Evolutionary conservation across 92 coral and sea anemone genomes (phyloP), one percentile per base, ranked within the genome.

Genomic region (Meandrina meandrites): DNA sequence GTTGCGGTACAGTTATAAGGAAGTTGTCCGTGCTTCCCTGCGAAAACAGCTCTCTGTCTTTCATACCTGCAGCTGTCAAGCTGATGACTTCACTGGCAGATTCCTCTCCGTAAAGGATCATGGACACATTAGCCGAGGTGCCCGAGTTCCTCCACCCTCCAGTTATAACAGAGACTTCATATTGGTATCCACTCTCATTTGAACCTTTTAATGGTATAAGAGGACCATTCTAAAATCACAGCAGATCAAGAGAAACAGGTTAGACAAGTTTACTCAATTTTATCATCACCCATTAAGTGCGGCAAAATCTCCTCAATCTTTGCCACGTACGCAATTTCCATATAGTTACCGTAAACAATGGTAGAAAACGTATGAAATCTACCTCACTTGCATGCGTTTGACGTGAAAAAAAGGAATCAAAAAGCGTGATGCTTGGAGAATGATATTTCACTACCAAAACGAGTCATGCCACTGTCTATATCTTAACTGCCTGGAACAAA

Each of bases 61-160:
- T 5, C 19, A 14, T 2, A 22, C 67, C 16, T 8, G 24, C 71
- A 16, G n/a, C 31, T 21, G 70, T 79, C 18, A 89, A 47, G 57
- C 35, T 45, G 31, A 89, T 69, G 28, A 89, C 86, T 48, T 47
- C 92, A 73, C 89, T 89, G 24, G 47, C 69, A 16, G 51, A 36
- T 34, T 85, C 92, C 7, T 10, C 50, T 27, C 92, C 92, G 22
- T 89, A 69, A 30, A 89, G 69, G 69, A 79, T 79, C 70, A 84
- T 50, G 57, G 92, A 84, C 19, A 89, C 79, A 57, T 87, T 78
- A 34, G 92, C 89, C 22, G 92, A 56, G 47, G 92, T 89, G 0
- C 92, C 92, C 8, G 89, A 89, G 36, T 85, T 71, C 51, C 81
- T 85, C 92, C 92, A 89, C 17, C 77, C 86, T 7, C 92, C 92